Percentiles rank a stretch among this genome's conserved stretches.
These are phyloP conservation scores for Aleiodes testaceus DNA, from an alignment of 2,888 invertebrate species.

Conservation along the genomic window DNA sequence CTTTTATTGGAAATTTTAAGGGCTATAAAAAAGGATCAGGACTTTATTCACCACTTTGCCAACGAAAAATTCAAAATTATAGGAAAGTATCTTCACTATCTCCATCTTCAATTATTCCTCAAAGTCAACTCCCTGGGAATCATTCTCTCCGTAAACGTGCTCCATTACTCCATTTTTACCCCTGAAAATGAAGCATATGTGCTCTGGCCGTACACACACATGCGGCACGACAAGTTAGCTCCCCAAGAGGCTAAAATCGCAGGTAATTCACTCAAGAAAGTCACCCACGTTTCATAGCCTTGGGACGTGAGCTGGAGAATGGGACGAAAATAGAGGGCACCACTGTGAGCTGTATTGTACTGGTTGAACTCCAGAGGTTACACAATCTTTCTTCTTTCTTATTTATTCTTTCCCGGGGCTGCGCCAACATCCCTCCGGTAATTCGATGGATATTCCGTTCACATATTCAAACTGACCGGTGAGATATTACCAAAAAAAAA, in stretches of 20 bases:
- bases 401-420: conserved; percentile 1
- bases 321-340: conserved; percentile 1
- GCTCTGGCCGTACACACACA: not conserved
- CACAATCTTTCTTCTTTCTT: conserved; percentile 12
- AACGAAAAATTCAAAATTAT: no score
- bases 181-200: not conserved
- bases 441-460: conserved; percentile 2
- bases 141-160: no score
- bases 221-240: conserved; percentile 19
- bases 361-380: conserved; percentile 16
- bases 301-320: conserved; percentile 17
- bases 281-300: conserved; percentile 34
- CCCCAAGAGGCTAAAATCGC: conserved; percentile 29
- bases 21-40: not conserved
- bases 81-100: no score
- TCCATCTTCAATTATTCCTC: no score
- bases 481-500: conserved; percentile 4
- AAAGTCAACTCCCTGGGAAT: no score
- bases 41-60: no score
- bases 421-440: not conserved
- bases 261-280: conserved; percentile 36
- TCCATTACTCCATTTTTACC: no score
- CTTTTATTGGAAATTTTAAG: no score
- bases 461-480: conserved; percentile 10
- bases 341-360: conserved; percentile 3